Evolutionary conservation across 2,797 vertebrate species (phyloP).

Genomic region (Hypotaenidia philippensis): DNA sequence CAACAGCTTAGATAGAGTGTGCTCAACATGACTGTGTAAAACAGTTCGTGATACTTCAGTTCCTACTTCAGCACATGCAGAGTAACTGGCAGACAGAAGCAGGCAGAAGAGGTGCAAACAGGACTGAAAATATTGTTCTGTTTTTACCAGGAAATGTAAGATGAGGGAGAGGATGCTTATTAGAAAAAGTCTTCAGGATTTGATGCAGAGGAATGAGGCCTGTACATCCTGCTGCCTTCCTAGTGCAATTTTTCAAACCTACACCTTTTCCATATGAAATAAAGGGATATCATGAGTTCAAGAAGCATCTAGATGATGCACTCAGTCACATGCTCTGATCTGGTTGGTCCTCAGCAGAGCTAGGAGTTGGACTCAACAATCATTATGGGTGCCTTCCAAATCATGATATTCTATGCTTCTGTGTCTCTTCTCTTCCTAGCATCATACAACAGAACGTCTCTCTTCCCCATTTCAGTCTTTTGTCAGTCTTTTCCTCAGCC

Average conservation of each 20-base stretch:
- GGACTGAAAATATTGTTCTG: background rate
- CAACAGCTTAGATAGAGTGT: background rate
- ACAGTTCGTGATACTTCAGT: background rate
- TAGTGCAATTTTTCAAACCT: background rate
- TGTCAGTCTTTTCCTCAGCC: background rate
- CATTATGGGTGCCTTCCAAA: too few species aligned
- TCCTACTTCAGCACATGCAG: background rate
- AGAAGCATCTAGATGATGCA: too few species aligned
- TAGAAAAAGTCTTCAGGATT: background rate
- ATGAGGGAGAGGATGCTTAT: background rate
- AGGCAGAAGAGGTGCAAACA: background rate
- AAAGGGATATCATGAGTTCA: background rate
- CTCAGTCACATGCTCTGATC: too few species aligned
- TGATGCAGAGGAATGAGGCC: background rate
- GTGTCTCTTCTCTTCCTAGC: background rate
- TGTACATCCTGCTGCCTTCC: background rate
- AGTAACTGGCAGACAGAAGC: background rate
- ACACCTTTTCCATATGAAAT: background rate
- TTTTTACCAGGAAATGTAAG: background rate
- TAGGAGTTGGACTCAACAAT: too few species aligned
- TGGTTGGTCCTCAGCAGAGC: too few species aligned
- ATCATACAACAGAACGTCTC: rapidly evolving
- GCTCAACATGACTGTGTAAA: background rate
- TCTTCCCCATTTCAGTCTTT: background rate
- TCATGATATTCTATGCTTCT: too few species aligned